Base-by-base conservation (phyloP, 2,888 invertebrate genomes). In the Ptychoptera contaminata region DNA sequence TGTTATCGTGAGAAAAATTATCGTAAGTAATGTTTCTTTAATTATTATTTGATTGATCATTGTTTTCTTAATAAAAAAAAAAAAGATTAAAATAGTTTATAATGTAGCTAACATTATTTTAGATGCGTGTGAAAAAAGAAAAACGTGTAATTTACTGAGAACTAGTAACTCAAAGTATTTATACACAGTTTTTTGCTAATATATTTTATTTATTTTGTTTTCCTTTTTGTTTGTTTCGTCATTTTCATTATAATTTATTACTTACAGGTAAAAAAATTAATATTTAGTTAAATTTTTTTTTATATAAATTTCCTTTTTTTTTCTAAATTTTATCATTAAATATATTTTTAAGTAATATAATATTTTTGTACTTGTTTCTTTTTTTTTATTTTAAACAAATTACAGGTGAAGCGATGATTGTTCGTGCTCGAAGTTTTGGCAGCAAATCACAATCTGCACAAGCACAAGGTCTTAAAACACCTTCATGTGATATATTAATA, bases 381-480 rank as follows among this genome's bases (percentile, higher is more conserved):
- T 23, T 5, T 23, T 23, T 23, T 7, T 23, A 23, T 23, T n/a
- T n/a, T n/a, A n/a, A n/a, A n/a, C n/a, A 7, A 23, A 47, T 65
- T 67, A 37, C 64, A 79, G 80, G 74, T 58, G 94, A 96, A 61
- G 83, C 84, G 50, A 80, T 92, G 80, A 73, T 92, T 58, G 93
- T 92, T 87, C 83, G 91, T 65, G 94, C 94, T 31, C 74, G 86
- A 47, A 88, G 84, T 69, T 90, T 87, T 60, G 88, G 87, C n/a
- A 92, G 92, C 67, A 72, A 76, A 46, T 77, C 79, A 11, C 73
- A 91, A 60, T 83, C 80, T 60, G 73, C 78, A 45, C 80, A 81
- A 59, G 93, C 93, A 29, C 82, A 83, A 63, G 78, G 79, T 48
- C 76, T 91, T 56, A 78, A 84, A 53, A 80, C 77, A 56, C 85